Base-by-base conservation (phyloP, 2,888 invertebrate genomes). In the Chalcis sispes region DNA sequence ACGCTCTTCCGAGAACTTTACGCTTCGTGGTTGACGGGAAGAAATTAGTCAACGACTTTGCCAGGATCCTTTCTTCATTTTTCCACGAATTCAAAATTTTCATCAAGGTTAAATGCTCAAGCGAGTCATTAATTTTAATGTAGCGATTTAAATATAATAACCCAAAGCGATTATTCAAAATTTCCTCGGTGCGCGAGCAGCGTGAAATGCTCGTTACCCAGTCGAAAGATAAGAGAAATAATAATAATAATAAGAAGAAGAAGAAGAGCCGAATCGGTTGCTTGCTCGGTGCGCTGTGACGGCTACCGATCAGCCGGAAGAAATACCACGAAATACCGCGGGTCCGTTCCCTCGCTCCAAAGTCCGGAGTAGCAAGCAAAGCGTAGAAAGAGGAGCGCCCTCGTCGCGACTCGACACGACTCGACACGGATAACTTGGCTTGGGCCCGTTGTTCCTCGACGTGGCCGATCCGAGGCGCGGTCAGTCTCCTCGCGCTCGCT, bases 391-490 rank as follows among this genome's bases (percentile, higher is more conserved):
- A 48, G 20, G 48, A 48, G 18, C 4, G 42, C 23, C 42, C 18
- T 5, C 42, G 5, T 42, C 42, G 15, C 8, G 10, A 7, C 29
- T 48, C n/a, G n/a, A n/a, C n/a, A n/a, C n/a, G n/a, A n/a, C 65
- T 32, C 65, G 27, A 25, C 29, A 69, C 58, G 58, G 58, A 58
- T 58, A 58, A 69, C 58, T 69, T 42, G 48, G 40, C 58, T 13
- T 18, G 25, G 46, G 46, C 58, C 15, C 59, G 29, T 59, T 59
- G 32, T 69, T 56, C 58, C 48, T 69, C 58, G 69, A 59, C 48
- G 58, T 32, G 54, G 20, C n/a, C 56, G 42, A 64, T 64, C 40
- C 29, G 36, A 36, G 10, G 29, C 56, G 27, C n/a, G n/a, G n/a
- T n/a, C n/a, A n/a, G n/a, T n/a, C n/a, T n/a, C n/a, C n/a, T n/a